Base-by-base conservation (phyloP, 2,113 vertebrate species). In the Oxyura jamaicensis region DNA sequence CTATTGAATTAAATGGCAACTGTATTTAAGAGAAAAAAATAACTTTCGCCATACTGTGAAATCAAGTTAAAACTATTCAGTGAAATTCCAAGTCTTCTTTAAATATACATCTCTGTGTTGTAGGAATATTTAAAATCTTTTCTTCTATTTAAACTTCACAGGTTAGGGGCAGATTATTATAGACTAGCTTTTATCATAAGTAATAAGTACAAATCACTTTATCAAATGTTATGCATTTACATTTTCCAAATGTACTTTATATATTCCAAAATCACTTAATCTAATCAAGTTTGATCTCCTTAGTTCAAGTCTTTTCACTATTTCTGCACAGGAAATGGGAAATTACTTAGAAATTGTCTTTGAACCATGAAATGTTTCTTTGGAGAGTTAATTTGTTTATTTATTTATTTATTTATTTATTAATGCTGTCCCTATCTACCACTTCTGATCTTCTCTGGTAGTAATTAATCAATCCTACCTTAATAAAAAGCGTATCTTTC, bases 401-500 rank as follows among this genome's bases (percentile, higher is more conserved):
- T 83, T 91, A 53, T 25, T 78, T n/a, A n/a, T n/a, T 36, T 36
- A 9, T 36, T 62, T 58, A 86, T 83, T 94, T 83, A 75, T n/a
- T n/a, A 78, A 39, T 81, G 41, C 16, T 84, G 53, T 65, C 69
- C 53, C 39, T 86, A 26, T 81, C 73, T 68, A 68, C 9, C 14
- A 26, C 4, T 82, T 88, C 33, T 9, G 15, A 84, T 95, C 60
- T 95, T 58, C 35, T 81, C 25, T 79, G 26, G 29, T 58, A 81
- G 15, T 6, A 12, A 56, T 82, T 86, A 74, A 91, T 86, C 75
- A 66, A 50, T 71, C 29, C 86, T 11, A 36, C 28, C 7, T 74
- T 86, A 94, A 86, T 75, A 94, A 78, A 93, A 83, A 83, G 48
- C 28, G 1, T 91, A 67, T 53, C 69, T 93, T 91, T 93, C 74